Evolutionary conservation across 2,797 vertebrate genomes (phyloP).

Genomic region (Amblyraja radiata): DNA sequence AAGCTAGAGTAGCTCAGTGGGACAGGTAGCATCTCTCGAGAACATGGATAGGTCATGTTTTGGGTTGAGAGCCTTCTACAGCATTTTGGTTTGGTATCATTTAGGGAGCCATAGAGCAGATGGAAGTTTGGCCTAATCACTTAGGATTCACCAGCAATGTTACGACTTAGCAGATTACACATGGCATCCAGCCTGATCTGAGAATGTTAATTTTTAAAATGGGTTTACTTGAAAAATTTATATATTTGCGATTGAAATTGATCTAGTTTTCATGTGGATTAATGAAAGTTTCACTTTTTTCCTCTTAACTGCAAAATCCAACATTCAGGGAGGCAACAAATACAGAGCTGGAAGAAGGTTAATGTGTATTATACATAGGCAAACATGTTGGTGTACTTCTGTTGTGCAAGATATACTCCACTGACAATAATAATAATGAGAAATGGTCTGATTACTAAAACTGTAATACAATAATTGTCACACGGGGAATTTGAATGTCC

Average conservation of each 20-base stretch:
- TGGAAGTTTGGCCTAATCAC: not conserved
- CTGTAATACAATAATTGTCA: conserved; percentile 40
- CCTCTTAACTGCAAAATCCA: not conserved
- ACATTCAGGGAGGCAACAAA: not conserved
- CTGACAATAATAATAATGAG: conserved; percentile 51
- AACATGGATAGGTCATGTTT: too few species aligned
- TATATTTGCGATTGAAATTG: not conserved
- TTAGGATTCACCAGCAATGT: not conserved
- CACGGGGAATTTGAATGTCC: conserved; percentile 44
- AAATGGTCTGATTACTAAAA: conserved; percentile 49
- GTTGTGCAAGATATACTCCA: conserved; percentile 48
- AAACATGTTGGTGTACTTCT: conserved; percentile 52
- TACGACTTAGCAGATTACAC: not conserved
- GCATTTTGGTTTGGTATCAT: not conserved
- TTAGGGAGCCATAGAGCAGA: not conserved
- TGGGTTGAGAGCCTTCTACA: too few species aligned
- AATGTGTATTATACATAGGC: conserved; percentile 46
- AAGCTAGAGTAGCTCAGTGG: too few species aligned
- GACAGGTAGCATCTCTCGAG: too few species aligned
- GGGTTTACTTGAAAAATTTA: not conserved
- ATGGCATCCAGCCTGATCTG: too few species aligned
- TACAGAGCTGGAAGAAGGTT: not conserved
- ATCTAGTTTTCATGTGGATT: not conserved
- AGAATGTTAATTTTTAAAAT: not conserved
- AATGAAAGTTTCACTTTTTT: not conserved